Percentiles rank a stretch among this genome's conserved stretches.
Evolutionary conservation across 2,888 invertebrate species (phyloP).

Genomic region (Chrysopilus asiliformis): DNA sequence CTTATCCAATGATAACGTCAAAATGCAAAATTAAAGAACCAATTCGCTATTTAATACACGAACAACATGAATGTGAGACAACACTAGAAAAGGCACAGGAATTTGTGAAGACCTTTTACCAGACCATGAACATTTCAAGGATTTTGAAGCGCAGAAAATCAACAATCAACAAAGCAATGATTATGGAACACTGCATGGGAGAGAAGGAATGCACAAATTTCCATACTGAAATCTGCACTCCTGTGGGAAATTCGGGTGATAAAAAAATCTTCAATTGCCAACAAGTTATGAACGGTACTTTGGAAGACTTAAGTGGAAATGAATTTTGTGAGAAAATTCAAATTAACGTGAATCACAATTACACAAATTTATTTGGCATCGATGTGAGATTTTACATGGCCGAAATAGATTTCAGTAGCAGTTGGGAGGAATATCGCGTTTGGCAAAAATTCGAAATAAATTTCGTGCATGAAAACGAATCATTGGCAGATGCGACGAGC

Average conservation of each 20-base stretch:
- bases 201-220: not conserved
- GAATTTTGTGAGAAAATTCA: slow-evolving; percentile 13
- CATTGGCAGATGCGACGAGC: slow-evolving; percentile 8
- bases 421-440: slow-evolving; percentile 11
- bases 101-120: not conserved
- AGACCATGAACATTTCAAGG: not conserved
- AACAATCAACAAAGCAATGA: not conserved
- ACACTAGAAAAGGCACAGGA: not conserved
- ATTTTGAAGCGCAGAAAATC: not conserved
- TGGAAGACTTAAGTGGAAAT: not conserved
- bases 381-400: slow-evolving; percentile 12
- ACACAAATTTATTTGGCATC: slow-evolving; percentile 15
- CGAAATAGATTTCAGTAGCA: not conserved
- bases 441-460: slow-evolving; percentile 22
- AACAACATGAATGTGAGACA: not conserved
- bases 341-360: slow-evolving; percentile 21
- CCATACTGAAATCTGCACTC: not conserved
- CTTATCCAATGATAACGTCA: slow-evolving; percentile 21
- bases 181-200: not conserved
- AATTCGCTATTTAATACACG: slow-evolving; percentile 20
- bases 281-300: not conserved
- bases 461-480: slow-evolving; percentile 17
- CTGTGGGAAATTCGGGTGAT: not conserved
- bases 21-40: slow-evolving; percentile 24
- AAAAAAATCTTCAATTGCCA: not conserved